Evolutionary conservation across 2,113 vertebrate species (phyloP).

Genomic region (Pungitius pungitius): DNA sequence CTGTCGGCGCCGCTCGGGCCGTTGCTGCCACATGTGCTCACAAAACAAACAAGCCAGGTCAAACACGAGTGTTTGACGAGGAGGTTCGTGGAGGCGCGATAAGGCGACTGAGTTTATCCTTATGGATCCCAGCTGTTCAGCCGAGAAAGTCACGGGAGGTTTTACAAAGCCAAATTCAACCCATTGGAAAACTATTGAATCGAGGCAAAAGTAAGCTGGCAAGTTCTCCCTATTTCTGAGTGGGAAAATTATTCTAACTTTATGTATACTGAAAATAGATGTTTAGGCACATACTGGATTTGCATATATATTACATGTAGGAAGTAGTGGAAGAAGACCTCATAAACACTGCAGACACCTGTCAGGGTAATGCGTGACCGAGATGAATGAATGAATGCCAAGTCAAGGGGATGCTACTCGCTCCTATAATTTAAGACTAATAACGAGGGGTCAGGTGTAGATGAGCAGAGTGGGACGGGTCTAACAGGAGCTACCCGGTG

Average conservation of each 20-base stretch:
- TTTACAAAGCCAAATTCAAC: not conserved
- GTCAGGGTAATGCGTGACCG: not conserved
- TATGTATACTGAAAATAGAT: not conserved
- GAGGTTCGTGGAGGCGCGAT: constrained; percentile 15
- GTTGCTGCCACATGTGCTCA: not conserved
- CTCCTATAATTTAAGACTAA: too few species aligned
- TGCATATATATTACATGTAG: not conserved
- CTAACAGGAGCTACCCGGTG: constrained; percentile 45
- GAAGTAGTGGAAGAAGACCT: not conserved
- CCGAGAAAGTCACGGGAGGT: not conserved
- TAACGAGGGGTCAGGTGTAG: not conserved
- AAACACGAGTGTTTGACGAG: constrained; percentile 41
- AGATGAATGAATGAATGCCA: constrained; percentile 7
- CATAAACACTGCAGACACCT: not conserved
- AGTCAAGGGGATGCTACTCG: not conserved
- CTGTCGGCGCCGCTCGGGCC: not conserved
- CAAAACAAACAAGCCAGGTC: constrained; percentile 40
- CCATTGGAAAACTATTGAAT: not conserved
- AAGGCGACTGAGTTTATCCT: constrained; percentile 13
- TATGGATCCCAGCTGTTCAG: too few species aligned
- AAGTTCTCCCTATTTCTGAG: not conserved
- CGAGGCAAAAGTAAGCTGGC: not conserved
- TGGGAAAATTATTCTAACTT: not conserved
- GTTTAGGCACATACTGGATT: not conserved
- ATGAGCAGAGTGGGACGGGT: constrained; percentile 22